These are phyloP conservation scores for Anodontia alba DNA, from an alignment of 2,888 invertebrate species.

Conservation along the genomic window DNA sequence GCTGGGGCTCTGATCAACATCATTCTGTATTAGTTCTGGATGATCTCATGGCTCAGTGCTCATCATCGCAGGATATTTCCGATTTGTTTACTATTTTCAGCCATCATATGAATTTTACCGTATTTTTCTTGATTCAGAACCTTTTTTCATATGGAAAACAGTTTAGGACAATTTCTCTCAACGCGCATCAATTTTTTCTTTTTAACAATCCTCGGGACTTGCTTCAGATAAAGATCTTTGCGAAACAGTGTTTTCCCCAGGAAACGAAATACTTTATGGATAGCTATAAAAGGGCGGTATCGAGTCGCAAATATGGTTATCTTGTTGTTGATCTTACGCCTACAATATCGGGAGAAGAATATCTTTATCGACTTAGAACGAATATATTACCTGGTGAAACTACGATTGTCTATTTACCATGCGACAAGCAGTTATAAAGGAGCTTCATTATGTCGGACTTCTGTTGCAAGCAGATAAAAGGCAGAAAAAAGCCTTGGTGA, in stretches of 20 bases:
- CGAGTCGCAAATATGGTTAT: constrained; percentile 24
- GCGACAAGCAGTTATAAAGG: neutral
- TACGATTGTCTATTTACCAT: constrained; percentile 8
- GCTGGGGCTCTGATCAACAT: neutral
- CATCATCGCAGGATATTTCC: neutral
- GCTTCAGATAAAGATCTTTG: constrained; percentile 33
- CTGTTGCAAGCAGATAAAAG: neutral
- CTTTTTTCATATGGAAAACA: constrained; percentile 31
- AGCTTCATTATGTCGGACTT: constrained; percentile 16
- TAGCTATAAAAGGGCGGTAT: constrained; percentile 24
- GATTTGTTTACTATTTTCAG: constrained; percentile 5
- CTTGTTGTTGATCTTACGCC: constrained; percentile 29
- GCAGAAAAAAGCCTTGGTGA: neutral
- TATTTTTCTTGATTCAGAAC: constrained; percentile 38
- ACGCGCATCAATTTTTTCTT: constrained; percentile 43
- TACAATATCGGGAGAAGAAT: neutral
- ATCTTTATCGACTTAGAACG: constrained; percentile 5
- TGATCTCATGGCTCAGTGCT: neutral
- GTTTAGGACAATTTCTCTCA: constrained; percentile 33
- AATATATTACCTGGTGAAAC: constrained; percentile 22
- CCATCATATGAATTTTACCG: constrained; percentile 34
- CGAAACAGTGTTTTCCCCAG: constrained; percentile 34
- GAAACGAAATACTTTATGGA: constrained; percentile 40
- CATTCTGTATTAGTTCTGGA: neutral
- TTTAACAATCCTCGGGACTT: constrained; percentile 30